phyloP scores from a whole-genome alignment of 2,113 vertebrate genomes.

The Prochilodus magdalenae region DNA sequence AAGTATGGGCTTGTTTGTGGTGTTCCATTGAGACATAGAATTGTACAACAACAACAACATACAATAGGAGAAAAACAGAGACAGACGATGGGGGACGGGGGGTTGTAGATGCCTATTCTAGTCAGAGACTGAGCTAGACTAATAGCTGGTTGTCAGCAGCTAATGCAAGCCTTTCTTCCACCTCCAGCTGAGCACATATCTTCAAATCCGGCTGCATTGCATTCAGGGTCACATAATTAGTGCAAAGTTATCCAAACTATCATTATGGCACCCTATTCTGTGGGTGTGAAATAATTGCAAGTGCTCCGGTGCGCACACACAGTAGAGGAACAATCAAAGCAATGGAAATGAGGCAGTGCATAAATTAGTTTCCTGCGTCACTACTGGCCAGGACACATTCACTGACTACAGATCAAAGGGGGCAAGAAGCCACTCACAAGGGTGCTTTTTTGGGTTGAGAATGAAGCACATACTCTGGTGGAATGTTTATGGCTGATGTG shows the following conservation, averaged over 20 bases:
- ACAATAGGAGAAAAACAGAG: not conserved
- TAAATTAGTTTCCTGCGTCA: conserved; percentile 28
- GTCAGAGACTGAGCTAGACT: conserved; percentile 38
- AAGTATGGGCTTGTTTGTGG: not conserved
- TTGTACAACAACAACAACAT: not conserved
- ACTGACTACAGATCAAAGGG: conserved; percentile 30
- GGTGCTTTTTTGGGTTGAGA: too few species aligned
- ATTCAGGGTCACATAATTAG: conserved; percentile 49
- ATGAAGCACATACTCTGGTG: too few species aligned
- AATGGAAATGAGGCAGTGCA: conserved; percentile 45
- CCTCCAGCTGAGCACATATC: conserved; percentile 42
- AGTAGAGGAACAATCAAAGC: conserved; percentile 51
- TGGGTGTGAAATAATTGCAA: conserved; percentile 55
- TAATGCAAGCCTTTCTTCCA: conserved; percentile 32
- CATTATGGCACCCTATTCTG: conserved; percentile 49
- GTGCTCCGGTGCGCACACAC: conserved; percentile 24
- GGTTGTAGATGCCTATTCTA: conserved; percentile 44
- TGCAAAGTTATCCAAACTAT: conserved; percentile 55
- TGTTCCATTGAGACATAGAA: not conserved
- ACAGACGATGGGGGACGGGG: not conserved
- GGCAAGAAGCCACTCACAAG: not conserved
- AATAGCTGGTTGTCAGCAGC: conserved; percentile 52
- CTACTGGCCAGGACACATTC: conserved; percentile 32
- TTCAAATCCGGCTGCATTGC: conserved; percentile 48
- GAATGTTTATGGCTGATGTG: not conserved